Conservation (phyloP, 1,140 invertebrate species). For the fruit fly (Drosophila melanogaster) region DNA sequence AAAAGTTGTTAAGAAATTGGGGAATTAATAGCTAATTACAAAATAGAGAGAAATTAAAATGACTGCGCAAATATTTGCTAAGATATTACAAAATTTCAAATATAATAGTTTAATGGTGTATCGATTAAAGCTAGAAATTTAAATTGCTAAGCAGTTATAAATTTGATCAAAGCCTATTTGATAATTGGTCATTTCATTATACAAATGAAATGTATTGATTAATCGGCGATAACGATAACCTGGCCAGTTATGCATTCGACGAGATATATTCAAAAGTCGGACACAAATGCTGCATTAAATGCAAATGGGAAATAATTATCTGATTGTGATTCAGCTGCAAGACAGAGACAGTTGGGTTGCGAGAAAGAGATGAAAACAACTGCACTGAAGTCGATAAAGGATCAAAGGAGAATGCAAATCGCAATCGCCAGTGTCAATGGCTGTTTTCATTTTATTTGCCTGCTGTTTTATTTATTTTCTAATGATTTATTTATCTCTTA, state of each 20-base stretch:
- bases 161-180: not conserved
- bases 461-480: slow-evolving; percentile 57
- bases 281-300: slow-evolving; percentile 30
- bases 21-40: slow-evolving; percentile 28
- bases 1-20: slow-evolving; percentile 20
- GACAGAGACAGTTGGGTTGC: slow-evolving; percentile 1
- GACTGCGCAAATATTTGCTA: not conserved
- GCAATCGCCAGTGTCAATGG: slow-evolving; percentile 4
- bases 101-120: no score
- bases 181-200: slow-evolving; percentile 15
- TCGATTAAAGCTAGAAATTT: not conserved
- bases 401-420: slow-evolving; percentile 25
- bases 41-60: not conserved
- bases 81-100: not conserved
- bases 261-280: not conserved
- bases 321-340: slow-evolving; percentile 7
- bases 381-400: slow-evolving; percentile 3
- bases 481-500: slow-evolving; percentile 61
- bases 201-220: slow-evolving; percentile 18
- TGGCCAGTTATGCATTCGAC: not conserved
- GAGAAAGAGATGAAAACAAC: not conserved
- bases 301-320: slow-evolving; percentile 44
- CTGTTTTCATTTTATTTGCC: slow-evolving; percentile 47
- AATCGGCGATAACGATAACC: slow-evolving; percentile 7
- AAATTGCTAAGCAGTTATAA: slow-evolving; percentile 1